Conservation (phyloP, 2,113 vertebrate genomes). For the Melospiza georgiana region DNA sequence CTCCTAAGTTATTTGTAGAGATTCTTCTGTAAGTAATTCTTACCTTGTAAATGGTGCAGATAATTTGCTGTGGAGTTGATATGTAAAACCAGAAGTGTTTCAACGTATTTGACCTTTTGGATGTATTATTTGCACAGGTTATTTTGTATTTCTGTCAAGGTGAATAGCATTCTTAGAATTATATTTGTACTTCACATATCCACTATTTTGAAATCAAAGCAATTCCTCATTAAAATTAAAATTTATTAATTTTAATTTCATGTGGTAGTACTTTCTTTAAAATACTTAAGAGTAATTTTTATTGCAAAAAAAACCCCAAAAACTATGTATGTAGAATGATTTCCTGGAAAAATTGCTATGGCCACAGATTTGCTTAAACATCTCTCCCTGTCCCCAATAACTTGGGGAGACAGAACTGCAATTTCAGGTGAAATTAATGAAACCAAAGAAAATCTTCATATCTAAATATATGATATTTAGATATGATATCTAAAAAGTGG, state of each 20-base stretch:
- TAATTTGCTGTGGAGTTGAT: neutral
- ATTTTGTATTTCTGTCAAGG: neutral
- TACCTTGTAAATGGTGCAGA: neutral
- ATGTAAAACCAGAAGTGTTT: neutral
- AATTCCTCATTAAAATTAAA: neutral
- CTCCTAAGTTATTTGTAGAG: neutral
- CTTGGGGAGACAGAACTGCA: neutral
- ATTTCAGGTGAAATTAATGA: neutral
- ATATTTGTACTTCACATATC: neutral
- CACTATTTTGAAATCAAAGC: neutral
- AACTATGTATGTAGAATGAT: neutral
- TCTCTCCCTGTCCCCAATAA: fast-evolving
- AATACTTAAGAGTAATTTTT: neutral
- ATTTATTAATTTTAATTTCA: neutral
- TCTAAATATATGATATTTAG: too few species aligned
- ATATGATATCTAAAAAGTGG: neutral
- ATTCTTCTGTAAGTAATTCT: neutral
- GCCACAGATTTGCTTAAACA: neutral
- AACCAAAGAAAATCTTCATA: neutral
- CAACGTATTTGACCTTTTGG: neutral
- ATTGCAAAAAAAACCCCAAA: neutral
- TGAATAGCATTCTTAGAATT: neutral
- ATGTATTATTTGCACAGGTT: neutral
- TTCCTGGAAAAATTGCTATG: neutral
- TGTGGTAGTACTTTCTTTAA: neutral